These are phyloP conservation scores for Cyclargus thomasi DNA, from an alignment of 1,140 invertebrate genomes.

Conservation along the genomic window DNA sequence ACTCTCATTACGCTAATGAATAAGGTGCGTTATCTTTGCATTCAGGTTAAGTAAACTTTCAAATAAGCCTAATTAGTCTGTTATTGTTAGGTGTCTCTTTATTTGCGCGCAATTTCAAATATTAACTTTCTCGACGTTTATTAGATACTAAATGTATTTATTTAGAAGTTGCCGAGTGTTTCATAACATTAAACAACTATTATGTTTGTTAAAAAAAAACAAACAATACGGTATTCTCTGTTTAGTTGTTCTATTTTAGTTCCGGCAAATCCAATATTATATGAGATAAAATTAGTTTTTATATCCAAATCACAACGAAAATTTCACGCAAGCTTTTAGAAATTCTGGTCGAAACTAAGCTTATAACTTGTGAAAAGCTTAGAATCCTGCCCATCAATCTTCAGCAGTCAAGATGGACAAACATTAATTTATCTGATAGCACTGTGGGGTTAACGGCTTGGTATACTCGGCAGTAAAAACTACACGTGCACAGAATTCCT, in stretches of 20 bases:
- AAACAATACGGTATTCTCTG: too few relatives aligned
- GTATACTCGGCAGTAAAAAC: background rate
- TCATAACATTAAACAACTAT: too few relatives aligned
- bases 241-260: too few relatives aligned
- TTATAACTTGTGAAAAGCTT: background rate
- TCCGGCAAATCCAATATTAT: too few relatives aligned
- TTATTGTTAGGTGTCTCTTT: too few relatives aligned
- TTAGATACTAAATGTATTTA: too few relatives aligned
- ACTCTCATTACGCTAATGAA: conserved; percentile 81
- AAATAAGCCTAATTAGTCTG: background rate
- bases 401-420: background rate
- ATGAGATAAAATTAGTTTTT: too few relatives aligned
- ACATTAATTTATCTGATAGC: conserved; percentile 8
- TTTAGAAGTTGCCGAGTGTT: too few relatives aligned
- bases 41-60: background rate
- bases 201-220: too few relatives aligned
- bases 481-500: conserved; percentile 5
- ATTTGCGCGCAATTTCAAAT: too few relatives aligned
- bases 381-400: background rate
- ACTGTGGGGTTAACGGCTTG: background rate
- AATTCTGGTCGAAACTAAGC: background rate
- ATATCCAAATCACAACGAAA: background rate
- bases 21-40: conserved; percentile 49
- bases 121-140: too few relatives aligned
- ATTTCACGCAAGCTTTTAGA: background rate